Evolutionary conservation across 2,113 vertebrate genomes (phyloP), one percentile per base, ranked within the genome.

Genomic region (Callocephalon fimbriatum): DNA sequence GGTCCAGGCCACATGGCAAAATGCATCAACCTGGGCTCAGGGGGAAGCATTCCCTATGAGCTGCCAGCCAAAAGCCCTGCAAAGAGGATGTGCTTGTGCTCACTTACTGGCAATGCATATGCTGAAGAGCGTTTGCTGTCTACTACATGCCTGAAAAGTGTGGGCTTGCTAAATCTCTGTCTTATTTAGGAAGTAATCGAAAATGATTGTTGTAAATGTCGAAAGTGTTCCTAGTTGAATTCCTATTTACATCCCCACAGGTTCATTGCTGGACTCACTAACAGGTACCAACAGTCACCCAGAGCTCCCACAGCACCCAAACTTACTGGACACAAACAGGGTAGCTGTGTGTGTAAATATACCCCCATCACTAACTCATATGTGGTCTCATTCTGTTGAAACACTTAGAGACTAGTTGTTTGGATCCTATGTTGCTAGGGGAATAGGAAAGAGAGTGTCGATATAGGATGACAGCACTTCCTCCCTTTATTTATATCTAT

Each of bases 361-460:
- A 59, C 2, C 35, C 23, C 14, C 18, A 40, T 4, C 5, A 4
- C 61, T 40, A 26, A 40, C 10, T 77, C 2, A 0, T 80, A 1
- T 6, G 31, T n/a, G 27, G 10, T 74, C 27, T 45, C 51, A 45
- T 42, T 80, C 35, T 51, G 54, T 1, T 2, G 1, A 77, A 91
- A 73, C 23, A 13, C 7, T 3, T 16, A 6, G 61, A 51, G 27
- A 31, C 38, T 44, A 3, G 25, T 23, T 80, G 23, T 70, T 71
- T 78, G 47, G 26, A 22, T 86, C 42, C 37, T 58, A 0, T 11
- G 0, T 27, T 83, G 10, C 45, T 58, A 10, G 19, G 37, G 15
- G 2, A 22, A 4, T 25, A 20, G 21, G 15, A 89, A 4, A 3
- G 13, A 15, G 17, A 44, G 12, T 15, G 15, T 45, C 20, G 65